phyloP scores from a whole-genome alignment of 2,113 vertebrate genomes.

The Arothron firmamentum region DNA sequence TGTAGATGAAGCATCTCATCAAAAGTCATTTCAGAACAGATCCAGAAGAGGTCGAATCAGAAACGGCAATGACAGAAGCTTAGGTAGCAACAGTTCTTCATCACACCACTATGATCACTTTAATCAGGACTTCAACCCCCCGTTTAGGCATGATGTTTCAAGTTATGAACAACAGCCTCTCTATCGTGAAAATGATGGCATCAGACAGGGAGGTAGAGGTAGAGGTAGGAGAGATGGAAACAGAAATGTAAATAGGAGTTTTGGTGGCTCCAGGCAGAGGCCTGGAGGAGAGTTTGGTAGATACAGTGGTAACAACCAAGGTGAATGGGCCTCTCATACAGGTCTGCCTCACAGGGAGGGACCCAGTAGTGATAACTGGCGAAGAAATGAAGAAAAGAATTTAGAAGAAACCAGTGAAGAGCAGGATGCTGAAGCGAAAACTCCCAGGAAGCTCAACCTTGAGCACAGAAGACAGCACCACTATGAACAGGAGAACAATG shows the following conservation, averaged over 20 bases:
- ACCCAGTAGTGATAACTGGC: slow-evolving; percentile 52
- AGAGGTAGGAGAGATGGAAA: slow-evolving; percentile 63
- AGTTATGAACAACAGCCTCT: slow-evolving; percentile 57
- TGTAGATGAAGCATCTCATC: slow-evolving; percentile 75
- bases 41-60: slow-evolving; percentile 74
- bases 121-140: slow-evolving; percentile 28
- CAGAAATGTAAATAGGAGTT: slow-evolving; percentile 66
- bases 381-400: slow-evolving; percentile 23
- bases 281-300: slow-evolving; percentile 64
- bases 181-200: slow-evolving; percentile 54
- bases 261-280: slow-evolving; percentile 70
- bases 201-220: slow-evolving; percentile 49
- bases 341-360: slow-evolving; percentile 28
- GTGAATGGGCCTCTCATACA: slow-evolving; percentile 1
- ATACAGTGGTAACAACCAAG: slow-evolving; percentile 49
- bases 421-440: slow-evolving; percentile 44
- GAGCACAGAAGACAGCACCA: slow-evolving; percentile 48
- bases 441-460: slow-evolving; percentile 50
- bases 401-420: slow-evolving; percentile 25
- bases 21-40: slow-evolving; percentile 66
- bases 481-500: slow-evolving; percentile 39
- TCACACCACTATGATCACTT: slow-evolving; percentile 61
- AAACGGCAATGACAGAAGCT: slow-evolving; percentile 71
- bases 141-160: slow-evolving; percentile 30
- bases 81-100: slow-evolving; percentile 58